Evolutionary conservation across 2,888 invertebrate genomes (phyloP), one percentile per base, ranked within the genome.

Genomic region (Erebia aethiops): DNA sequence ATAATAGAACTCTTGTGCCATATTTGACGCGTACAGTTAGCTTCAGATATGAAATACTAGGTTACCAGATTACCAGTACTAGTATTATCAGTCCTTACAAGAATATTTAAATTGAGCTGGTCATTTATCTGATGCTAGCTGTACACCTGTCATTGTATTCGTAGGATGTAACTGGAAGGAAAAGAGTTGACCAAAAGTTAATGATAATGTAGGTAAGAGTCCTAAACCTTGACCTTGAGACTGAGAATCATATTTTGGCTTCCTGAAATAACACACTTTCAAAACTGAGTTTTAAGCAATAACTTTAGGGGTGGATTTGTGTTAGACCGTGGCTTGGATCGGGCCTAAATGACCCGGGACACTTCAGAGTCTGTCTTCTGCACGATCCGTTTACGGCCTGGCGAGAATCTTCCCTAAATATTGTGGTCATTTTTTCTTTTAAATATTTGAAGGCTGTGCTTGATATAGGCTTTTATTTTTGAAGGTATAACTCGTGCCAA

Each of bases 401-500:
- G 14, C n/a, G 7, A 14, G 51, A 52, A 52, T 16, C 52, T 16
- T n/a, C 52, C 52, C 16, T 52, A 41, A 60, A 35, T 58, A 8
- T n/a, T 58, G 41, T 18, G 2, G 18, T 61, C 43, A 61, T 16
- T 61, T 5, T n/a, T 41, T 18, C 13, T 16, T 10, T 7, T 11
- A 13, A 61, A 61, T 61, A 18, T 61, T 43, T 43, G 16, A 61
- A 60, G 46, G 61, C 61, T 61, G 61, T 61, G 61, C 18, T 61
- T 43, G 43, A 43, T 43, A 61, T 43, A 46, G 61, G 9, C 11
- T 61, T 43, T 43, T 43, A 18, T 18, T 61, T 43, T 61, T 43
- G 14, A 43, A n/a, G 8, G 7, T 35, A 43, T 41, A n/a, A n/a
- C 10, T 43, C 35, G 35, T 35, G 35, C 35, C 35, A 35, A 35